Evolutionary conservation across 1,140 invertebrate species (phyloP).

Genomic region (Sesamia nonagrioides): DNA sequence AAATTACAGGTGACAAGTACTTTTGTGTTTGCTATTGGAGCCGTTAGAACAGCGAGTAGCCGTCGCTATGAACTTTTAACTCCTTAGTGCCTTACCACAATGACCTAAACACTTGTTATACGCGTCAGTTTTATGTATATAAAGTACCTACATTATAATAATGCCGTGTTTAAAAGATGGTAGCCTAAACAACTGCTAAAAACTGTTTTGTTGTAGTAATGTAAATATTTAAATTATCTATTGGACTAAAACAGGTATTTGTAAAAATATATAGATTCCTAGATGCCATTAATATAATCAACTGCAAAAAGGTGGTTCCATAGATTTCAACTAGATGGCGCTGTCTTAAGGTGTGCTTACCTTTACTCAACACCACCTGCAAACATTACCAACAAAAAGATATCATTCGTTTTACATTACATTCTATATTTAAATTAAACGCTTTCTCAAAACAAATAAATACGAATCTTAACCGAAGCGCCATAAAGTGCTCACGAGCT

Average conservation of each 20-base stretch:
- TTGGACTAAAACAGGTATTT: not conserved
- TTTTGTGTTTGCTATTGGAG: slow-evolving; percentile 35
- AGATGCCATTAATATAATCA: not conserved
- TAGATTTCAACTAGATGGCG: slow-evolving; percentile 36
- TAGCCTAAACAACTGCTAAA: too few species aligned
- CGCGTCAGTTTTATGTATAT: too few species aligned
- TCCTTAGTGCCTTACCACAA: too few species aligned
- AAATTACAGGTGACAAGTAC: slow-evolving; percentile 60
- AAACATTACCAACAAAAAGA: not conserved
- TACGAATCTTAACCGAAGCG: slow-evolving; percentile 65
- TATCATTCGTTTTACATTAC: slow-evolving; percentile 28
- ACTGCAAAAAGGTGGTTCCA: not conserved
- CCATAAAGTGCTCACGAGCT: slow-evolving; percentile 77
- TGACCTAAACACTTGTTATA: too few species aligned
- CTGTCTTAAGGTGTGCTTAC: too few species aligned
- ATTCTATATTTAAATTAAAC: slow-evolving; percentile 48
- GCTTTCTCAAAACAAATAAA: slow-evolving; percentile 50
- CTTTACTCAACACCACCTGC: too few species aligned
- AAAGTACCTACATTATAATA: too few species aligned
- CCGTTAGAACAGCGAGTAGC: slow-evolving; percentile 8
- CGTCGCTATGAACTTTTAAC: too few species aligned
- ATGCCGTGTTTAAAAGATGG: too few species aligned
- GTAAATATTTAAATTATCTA: too few species aligned
- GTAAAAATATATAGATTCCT: not conserved
- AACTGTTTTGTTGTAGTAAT: too few species aligned